Conservation (phyloP, 2,797 vertebrate species). For the Microctenopoma stevenorrisi region DNA sequence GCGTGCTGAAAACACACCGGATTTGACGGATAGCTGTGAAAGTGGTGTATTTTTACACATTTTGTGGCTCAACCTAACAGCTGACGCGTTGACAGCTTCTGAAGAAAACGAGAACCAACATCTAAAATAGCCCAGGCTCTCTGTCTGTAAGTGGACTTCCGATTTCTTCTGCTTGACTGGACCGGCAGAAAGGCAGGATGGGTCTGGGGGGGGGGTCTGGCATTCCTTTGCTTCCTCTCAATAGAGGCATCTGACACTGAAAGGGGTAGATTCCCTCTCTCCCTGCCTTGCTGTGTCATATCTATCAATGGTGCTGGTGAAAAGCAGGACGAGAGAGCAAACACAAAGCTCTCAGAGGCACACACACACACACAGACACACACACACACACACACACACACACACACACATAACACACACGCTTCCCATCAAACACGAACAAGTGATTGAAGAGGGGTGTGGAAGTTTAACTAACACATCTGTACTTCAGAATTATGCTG, state of each 20-base stretch:
- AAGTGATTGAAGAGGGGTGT: conserved; percentile 23
- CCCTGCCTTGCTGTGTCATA: conserved; percentile 52
- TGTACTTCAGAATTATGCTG: conserved; percentile 70
- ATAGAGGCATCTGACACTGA: conserved; percentile 60
- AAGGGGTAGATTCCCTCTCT: conserved; percentile 58
- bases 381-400: conserved; percentile 5
- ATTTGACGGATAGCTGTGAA: conserved; percentile 24
- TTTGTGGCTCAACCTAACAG: conserved; percentile 25
- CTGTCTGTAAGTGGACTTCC: conserved; percentile 57
- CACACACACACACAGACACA: conserved; percentile 15
- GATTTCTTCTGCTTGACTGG: conserved; percentile 66
- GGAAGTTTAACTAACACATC: conserved; percentile 63
- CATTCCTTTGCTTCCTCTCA: conserved; percentile 57
- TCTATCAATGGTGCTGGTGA: conserved; percentile 60
- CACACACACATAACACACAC: conserved; percentile 4
- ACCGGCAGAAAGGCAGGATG: conserved; percentile 52
- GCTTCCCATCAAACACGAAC: conserved; percentile 25
- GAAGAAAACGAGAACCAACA: conserved; percentile 35
- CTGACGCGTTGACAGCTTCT: conserved; percentile 40
- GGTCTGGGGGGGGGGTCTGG: conserved; percentile 3
- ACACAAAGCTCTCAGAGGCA: conserved; percentile 31
- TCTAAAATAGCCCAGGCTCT: conserved; percentile 31
- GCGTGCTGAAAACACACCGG: conserved; percentile 37
- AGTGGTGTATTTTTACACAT: conserved; percentile 39
- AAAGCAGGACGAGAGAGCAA: conserved; percentile 52